Evolutionary conservation across 2,113 vertebrate species (phyloP).

Genomic region (Galeopterus variegatus): DNA sequence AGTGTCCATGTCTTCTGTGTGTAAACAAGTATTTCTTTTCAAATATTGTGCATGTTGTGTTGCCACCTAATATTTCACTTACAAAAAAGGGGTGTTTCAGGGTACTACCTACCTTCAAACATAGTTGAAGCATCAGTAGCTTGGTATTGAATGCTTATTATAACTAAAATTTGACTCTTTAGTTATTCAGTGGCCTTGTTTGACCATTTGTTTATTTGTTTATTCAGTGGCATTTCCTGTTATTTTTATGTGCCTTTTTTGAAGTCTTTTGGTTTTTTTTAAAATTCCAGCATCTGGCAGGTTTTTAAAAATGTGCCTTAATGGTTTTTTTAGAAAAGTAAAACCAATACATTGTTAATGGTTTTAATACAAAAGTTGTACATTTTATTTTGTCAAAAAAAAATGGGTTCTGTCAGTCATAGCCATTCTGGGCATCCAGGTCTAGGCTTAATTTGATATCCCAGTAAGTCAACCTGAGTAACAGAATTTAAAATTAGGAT

Average conservation of each 20-base stretch:
- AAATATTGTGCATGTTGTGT: too few species aligned
- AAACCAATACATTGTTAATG: background rate
- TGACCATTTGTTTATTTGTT: background rate
- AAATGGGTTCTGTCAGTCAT: background rate
- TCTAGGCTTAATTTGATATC: slow-evolving; percentile 24
- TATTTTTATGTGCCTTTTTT: slow-evolving; percentile 21
- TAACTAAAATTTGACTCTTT: background rate
- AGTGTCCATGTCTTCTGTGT: background rate
- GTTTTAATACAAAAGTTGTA: slow-evolving; percentile 16
- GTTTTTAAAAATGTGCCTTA: background rate
- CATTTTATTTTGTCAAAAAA: slow-evolving; percentile 30
- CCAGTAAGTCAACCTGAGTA: background rate
- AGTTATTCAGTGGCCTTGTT: slow-evolving; percentile 2
- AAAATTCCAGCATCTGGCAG: background rate
- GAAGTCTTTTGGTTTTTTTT: background rate
- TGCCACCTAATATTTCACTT: too few species aligned
- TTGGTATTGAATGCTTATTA: background rate
- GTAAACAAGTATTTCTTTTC: slow-evolving; percentile 1
- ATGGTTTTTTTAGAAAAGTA: slow-evolving; percentile 51
- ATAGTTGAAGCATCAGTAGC: background rate
- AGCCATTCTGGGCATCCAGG: background rate
- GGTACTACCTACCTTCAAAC: background rate
- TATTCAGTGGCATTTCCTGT: background rate
- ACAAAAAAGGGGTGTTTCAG: too few species aligned
- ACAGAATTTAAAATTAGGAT: slow-evolving; percentile 9